These are phyloP conservation scores for Merops nubicus DNA, from an alignment of 2,113 vertebrate genomes.

Conservation along the genomic window DNA sequence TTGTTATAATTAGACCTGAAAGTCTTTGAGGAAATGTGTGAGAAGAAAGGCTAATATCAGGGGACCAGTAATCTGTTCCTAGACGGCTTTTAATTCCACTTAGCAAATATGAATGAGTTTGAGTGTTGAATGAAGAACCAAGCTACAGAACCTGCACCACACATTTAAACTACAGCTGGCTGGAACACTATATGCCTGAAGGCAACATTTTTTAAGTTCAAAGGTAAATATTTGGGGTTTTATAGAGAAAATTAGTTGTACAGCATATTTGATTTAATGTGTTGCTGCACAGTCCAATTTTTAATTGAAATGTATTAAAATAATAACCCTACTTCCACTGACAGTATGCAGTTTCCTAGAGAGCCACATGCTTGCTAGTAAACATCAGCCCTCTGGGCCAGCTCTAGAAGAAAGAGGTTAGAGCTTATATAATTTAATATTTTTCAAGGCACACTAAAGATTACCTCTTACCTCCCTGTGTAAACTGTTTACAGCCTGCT, in stretches of 20 bases:
- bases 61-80: conserved; percentile 32
- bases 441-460: conserved; percentile 53
- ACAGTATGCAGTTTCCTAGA: conserved; percentile 50
- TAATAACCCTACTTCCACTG: conserved; percentile 41
- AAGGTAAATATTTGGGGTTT: conserved; percentile 63
- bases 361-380: background rate
- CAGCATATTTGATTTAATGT: conserved; percentile 48
- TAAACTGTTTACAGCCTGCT: conserved; percentile 36
- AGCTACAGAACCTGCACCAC: background rate
- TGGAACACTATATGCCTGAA: conserved; percentile 39
- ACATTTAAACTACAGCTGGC: conserved; percentile 39
- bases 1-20: conserved; percentile 35
- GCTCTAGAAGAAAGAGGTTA: conserved; percentile 56
- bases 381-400: conserved; percentile 47
- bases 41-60: conserved; percentile 45
- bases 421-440: conserved; percentile 48
- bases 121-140: conserved; percentile 46
- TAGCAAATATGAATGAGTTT: conserved; percentile 43
- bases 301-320: conserved; percentile 50
- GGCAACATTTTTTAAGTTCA: conserved; percentile 68
- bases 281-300: conserved; percentile 1
- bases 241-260: conserved; percentile 61
- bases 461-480: conserved; percentile 28
- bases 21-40: background rate
- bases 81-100: conserved; percentile 41